Base-by-base conservation (phyloP, 2,888 invertebrate species). In the Melanostoma mellinum region DNA sequence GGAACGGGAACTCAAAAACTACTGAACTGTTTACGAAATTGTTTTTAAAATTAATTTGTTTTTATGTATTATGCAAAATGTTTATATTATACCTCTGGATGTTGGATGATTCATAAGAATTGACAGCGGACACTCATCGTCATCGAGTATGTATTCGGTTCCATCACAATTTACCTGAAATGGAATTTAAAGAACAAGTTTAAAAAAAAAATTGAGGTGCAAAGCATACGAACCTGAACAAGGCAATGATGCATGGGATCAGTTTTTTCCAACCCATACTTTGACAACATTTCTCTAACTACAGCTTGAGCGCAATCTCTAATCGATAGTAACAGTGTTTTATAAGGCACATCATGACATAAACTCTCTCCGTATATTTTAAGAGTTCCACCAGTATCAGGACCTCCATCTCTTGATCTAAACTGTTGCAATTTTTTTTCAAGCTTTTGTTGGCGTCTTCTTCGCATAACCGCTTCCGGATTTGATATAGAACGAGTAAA, bases 401-500 rank as follows among this genome's bases (percentile, higher is more conserved):
- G 97, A 1, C 98, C 98, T 53, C 98, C 98, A 89, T 98, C 98
- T 91, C 97, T 96, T 71, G 97, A 97, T 81, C 97, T 94, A 92
- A 98, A 98, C 92, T 98, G 97, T 90, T 99, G 97, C 88, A 99
- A 92, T 92, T 98, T 98, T 89, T 97, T 95, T 91, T 99, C 99
- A 69, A 99, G 93, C 91, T 99, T 99, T 92, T 99, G 98, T 89
- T 99, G 99, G 33, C 99, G 93, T 69, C 99, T 93, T 63, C 99
- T 94, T 85, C 98, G 94, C 99, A 99, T 99, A 87, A 99, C 99
- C 81, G 99, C 98, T 93, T 99, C 99, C 3, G 99, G 99, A 93
- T 99, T 99, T 85, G 99, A 99, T 90, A 99, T 99, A 88, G 98
- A 99, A 88, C 99, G 94, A 60, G 99, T 99, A 92, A 99, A 99